These are phyloP conservation scores for Sycophila sp. DNA, from an alignment of 1,140 invertebrate species.

Conservation along the genomic window DNA sequence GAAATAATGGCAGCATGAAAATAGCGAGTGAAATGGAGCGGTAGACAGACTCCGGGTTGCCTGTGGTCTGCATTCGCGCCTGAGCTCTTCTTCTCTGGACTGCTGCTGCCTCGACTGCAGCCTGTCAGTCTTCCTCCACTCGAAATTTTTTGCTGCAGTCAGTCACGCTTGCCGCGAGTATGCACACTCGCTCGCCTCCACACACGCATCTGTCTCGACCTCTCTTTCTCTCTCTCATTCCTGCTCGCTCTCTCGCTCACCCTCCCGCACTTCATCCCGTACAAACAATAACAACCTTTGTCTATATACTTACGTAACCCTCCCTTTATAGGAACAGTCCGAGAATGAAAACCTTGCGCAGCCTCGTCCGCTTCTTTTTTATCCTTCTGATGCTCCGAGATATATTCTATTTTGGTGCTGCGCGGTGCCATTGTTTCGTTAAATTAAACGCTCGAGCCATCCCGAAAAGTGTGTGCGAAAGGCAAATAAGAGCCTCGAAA, in stretches of 20 bases:
- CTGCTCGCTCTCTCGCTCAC: not conserved
- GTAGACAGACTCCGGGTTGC: not conserved
- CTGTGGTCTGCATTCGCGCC: not conserved
- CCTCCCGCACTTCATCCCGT: constrained; percentile 11
- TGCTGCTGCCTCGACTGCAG: too few species aligned
- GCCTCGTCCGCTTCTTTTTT: too few species aligned
- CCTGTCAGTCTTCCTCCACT: not conserved
- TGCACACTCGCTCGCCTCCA: too few species aligned
- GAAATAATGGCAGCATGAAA: too few species aligned
- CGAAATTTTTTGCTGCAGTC: not conserved
- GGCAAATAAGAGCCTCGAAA: constrained; percentile 2
- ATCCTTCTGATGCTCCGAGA: not conserved
- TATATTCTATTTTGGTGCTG: constrained; percentile 11
- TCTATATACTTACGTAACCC: constrained; percentile 28
- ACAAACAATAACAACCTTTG: constrained; percentile 40
- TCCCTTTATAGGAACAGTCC: not conserved
- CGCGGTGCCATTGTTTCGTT: not conserved
- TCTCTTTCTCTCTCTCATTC: constrained; percentile 1
- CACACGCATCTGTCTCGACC: not conserved
- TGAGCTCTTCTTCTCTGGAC: too few species aligned
- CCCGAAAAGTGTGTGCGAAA: not conserved
- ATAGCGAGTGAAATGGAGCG: constrained; percentile 11
- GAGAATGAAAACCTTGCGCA: not conserved
- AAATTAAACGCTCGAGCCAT: not conserved
- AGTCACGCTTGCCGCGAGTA: not conserved